A percentile compares a stretch with the other conserved stretches of the same genome.
Evolutionary conservation across 37 sponge, comb jelly and placozoan genomes (phyloP).

Genomic region (Amphimedon queenslandica): DNA sequence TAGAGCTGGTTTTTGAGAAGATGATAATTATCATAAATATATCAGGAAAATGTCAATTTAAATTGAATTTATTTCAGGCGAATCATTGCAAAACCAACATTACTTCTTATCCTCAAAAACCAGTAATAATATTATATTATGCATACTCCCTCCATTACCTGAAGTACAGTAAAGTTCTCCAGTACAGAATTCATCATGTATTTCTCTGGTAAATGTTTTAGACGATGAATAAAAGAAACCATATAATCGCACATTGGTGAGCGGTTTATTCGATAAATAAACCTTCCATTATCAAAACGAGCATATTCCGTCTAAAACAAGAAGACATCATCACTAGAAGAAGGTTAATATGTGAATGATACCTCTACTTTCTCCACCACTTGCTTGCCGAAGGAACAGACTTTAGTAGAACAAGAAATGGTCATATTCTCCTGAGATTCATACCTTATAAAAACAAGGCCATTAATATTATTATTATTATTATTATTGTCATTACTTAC

Average conservation of each 20-base stretch:
- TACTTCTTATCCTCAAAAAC: no score
- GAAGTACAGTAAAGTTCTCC: constrained; percentile 96
- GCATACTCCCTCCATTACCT: constrained; percentile 42
- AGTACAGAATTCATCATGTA: constrained; percentile 97
- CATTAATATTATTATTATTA: neutral
- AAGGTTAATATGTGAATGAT: neutral
- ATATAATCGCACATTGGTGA: constrained; percentile 98
- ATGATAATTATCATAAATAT: no score
- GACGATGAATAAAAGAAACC: constrained; percentile 92
- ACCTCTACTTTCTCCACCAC: constrained; percentile 99
- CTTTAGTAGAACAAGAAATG: constrained; percentile 91
- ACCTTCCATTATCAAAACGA: constrained; percentile 70
- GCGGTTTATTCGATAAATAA: constrained; percentile 79
- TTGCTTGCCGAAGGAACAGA: constrained; percentile 97
- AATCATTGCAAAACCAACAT: no score
- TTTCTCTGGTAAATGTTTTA: constrained; percentile 84
- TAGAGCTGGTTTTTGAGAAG: no score
- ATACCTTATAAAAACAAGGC: no score
- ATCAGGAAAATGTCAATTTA: no score
- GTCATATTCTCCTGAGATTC: constrained; percentile 84
- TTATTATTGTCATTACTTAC: constrained; percentile 37
- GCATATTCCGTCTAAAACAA: constrained; percentile 74
- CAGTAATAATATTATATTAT: neutral
- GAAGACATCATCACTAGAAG: neutral
- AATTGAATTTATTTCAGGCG: no score